Conservation (phyloP, 2,888 invertebrate genomes). For the Thymelicus acteon region DNA sequence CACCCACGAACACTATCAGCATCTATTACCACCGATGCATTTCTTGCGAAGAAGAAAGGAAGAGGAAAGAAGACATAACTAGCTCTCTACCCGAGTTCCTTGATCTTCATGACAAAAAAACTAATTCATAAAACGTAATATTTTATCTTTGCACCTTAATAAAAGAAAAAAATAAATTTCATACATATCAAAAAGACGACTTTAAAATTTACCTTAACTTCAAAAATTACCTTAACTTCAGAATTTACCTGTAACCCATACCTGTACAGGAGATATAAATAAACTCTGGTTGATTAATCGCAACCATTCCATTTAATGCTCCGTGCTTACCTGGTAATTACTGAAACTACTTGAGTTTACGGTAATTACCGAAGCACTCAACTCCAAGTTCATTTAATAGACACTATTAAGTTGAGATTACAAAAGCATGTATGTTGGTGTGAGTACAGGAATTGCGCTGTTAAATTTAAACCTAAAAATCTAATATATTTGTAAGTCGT, state of each 20-base stretch:
- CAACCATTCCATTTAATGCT: slow-evolving; percentile 49
- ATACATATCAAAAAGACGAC: no score
- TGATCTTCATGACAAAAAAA: no score
- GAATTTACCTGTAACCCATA: neutral
- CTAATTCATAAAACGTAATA: no score
- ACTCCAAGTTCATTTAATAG: slow-evolving; percentile 26
- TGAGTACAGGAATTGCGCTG: neutral
- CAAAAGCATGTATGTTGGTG: neutral
- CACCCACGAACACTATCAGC: no score
- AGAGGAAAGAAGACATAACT: no score
- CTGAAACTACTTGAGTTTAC: slow-evolving; percentile 51
- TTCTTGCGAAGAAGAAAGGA: no score
- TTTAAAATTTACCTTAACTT: neutral
- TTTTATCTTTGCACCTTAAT: no score
- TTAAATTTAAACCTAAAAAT: no score
- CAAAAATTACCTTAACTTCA: neutral
- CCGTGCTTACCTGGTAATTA: slow-evolving; percentile 57
- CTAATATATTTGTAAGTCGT: no score
- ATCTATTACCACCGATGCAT: no score
- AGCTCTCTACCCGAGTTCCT: no score
- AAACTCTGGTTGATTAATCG: slow-evolving; percentile 28
- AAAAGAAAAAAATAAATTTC: no score
- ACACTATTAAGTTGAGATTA: slow-evolving; percentile 14
- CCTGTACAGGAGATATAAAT: neutral
- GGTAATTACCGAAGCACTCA: slow-evolving; percentile 50